These are phyloP conservation scores for Drosophila subquinaria DNA, from an alignment of 2,888 invertebrate species.

Conservation along the genomic window DNA sequence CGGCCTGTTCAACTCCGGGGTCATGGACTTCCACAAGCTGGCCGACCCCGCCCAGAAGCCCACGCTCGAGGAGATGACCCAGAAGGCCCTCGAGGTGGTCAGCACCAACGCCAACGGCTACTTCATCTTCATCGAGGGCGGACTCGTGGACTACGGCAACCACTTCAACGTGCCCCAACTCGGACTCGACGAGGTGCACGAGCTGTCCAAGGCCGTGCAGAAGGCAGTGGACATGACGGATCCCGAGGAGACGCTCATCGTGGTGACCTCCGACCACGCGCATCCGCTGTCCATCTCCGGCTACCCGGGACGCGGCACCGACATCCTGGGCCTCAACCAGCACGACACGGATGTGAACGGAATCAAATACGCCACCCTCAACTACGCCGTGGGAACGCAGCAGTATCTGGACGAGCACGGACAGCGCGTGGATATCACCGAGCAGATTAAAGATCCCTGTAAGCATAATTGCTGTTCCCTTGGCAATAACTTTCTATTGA, in stretches of 20 bases:
- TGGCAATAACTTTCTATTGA: no score
- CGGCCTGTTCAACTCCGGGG: constrained; percentile 87
- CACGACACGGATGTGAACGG: constrained; percentile 87
- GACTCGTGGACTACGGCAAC: constrained; percentile 86
- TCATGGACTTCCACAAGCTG: constrained; percentile 87
- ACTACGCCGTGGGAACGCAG: constrained; percentile 90
- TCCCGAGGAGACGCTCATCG: constrained; percentile 90
- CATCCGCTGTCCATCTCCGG: constrained; percentile 92
- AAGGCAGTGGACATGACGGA: constrained; percentile 88
- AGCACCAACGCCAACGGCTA: constrained; percentile 87
- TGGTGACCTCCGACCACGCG: constrained; percentile 93
- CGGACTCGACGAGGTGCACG: constrained; percentile 92
- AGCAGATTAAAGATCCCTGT: constrained; percentile 40
- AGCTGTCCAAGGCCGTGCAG: constrained; percentile 90
- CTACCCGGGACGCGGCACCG: constrained; percentile 87
- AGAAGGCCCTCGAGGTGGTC: constrained; percentile 88
- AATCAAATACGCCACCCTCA: constrained; percentile 89
- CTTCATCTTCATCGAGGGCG: constrained; percentile 90
- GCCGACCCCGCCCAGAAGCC: constrained; percentile 86
- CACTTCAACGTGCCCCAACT: constrained; percentile 88
- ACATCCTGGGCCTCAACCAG: constrained; percentile 86
- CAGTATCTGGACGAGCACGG: constrained; percentile 64
- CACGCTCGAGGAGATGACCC: constrained; percentile 89
- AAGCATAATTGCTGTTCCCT: no score
- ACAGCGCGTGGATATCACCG: constrained; percentile 65